Percentiles rank a stretch among this genome's conserved stretches.
phyloP scores from a whole-genome alignment of 2,113 vertebrate genomes.

The Misgurnus mizolepis region DNA sequence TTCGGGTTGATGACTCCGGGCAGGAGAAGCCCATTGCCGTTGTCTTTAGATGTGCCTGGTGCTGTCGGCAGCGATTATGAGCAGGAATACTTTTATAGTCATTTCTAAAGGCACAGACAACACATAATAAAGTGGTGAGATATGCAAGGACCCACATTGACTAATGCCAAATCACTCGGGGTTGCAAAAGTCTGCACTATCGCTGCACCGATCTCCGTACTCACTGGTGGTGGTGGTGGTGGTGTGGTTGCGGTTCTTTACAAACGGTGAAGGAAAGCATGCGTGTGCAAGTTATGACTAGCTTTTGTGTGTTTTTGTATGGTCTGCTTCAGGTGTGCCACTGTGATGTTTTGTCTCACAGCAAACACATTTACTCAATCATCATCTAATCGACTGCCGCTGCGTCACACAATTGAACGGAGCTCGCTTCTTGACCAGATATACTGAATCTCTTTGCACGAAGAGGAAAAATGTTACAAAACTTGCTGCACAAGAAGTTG shows the following conservation, averaged over 20 bases:
- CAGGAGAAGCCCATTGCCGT: conserved; percentile 65
- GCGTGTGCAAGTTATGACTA: conserved; percentile 40
- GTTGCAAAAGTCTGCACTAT: conserved; percentile 21
- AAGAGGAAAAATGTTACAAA: not conserved
- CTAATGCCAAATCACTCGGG: conserved; percentile 56
- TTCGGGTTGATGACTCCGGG: conserved; percentile 60
- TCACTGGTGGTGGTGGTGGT: conserved; percentile 55
- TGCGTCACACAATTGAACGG: not conserved
- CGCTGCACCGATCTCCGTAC: conserved; percentile 31
- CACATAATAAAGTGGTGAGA: conserved; percentile 69
- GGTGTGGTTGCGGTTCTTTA: conserved; percentile 43
- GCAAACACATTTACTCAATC: not conserved
- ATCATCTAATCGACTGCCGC: not conserved
- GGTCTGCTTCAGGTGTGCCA: conserved; percentile 46
- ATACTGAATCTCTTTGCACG: conserved; percentile 13
- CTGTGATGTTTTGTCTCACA: conserved; percentile 41
- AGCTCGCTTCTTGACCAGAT: conserved; percentile 13
- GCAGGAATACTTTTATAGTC: conserved; percentile 61
- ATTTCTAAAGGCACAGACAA: conserved; percentile 59
- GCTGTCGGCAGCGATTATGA: conserved; percentile 66
- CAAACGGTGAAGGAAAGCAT: conserved; percentile 37
- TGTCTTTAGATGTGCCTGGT: conserved; percentile 67
- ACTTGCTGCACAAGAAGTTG: not conserved
- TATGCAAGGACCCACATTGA: conserved; percentile 51
- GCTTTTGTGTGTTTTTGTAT: conserved; percentile 28